Evolutionary conservation across 1,140 invertebrate species (phyloP), one percentile per base, ranked within the genome.

Genomic region (Drosophila lacertosa): DNA sequence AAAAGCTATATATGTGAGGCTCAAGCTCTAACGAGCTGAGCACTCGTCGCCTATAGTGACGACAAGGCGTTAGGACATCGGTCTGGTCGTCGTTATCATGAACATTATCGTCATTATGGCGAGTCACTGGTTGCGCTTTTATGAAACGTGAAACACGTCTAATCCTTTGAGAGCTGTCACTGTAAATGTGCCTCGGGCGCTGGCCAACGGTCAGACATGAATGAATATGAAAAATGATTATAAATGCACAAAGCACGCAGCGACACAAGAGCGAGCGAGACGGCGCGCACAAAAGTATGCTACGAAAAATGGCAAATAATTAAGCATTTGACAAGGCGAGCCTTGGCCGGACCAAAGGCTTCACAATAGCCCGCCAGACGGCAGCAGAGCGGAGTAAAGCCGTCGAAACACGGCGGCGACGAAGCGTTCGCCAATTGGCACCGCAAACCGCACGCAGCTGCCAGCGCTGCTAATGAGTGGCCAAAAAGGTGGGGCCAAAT

Each of bases 91-190:
- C 35, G 20, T 44, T 13, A 29, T 66, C 44, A 60, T 33, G 22
- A 29, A 59, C 54, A 37, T 57, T 50, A 37, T 51, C 51, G 55
- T 39, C 57, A 62, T 63, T 18, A 51, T 50, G 37, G 45, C 16
- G 24, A 15, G 69, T 51, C 47, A 40, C 50, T 51, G 44, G 51
- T 39, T 48, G 63, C 65, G 68, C 72, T 86, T 77, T 76, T 74
- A 81, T 48, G 74, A 89, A 83, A 89, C 90, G 78, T 80, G 79
- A 83, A 88, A 90, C 88, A 90, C 88, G 88, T 90, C 88, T 90
- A 90, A 90, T 88, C 88, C 88, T 80, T 86, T 90, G 88, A 90
- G 88, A 90, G 88, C 88, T 89, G 84, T 89, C 79, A 84, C 66
- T 70, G 84, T 76, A 77, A 89, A 79, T 76, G 77, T 70, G 80